phyloP scores from a whole-genome alignment of 2,888 invertebrate genomes.

The Lochmaea crataegi region DNA sequence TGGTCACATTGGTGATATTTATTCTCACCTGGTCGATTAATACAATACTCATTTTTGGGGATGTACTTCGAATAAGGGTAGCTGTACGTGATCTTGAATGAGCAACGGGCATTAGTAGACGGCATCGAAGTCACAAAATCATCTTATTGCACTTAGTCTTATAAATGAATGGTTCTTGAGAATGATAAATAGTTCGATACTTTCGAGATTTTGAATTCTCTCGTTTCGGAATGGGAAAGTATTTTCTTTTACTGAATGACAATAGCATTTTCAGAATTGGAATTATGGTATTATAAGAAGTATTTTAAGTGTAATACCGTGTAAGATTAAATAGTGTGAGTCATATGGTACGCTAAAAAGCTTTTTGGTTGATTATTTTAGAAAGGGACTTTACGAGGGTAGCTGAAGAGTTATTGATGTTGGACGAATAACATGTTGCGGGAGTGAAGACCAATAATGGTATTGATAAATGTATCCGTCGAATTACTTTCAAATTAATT shows the following conservation, averaged over 20 bases:
- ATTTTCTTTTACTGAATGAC: conserved; percentile 27
- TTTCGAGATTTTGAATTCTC: conserved; percentile 29
- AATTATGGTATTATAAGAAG: neutral
- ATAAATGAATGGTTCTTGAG: conserved; percentile 38
- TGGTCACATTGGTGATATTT: conserved; percentile 37
- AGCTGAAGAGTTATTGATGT: no score
- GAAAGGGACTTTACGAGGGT: no score
- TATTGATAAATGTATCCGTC: no score
- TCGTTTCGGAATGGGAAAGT: conserved; percentile 26
- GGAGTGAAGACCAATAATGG: no score
- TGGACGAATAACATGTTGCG: no score
- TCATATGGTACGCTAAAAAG: no score
- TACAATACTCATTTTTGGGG: conserved; percentile 42
- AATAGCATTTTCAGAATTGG: conserved; percentile 10
- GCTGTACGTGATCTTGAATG: conserved; percentile 43
- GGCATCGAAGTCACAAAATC: conserved; percentile 34
- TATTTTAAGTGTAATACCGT: neutral
- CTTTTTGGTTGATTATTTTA: no score
- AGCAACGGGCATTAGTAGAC: conserved; percentile 38
- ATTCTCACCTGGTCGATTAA: conserved; percentile 43
- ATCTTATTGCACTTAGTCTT: conserved; percentile 33
- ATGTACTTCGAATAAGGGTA: conserved; percentile 40
- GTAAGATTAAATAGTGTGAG: no score
- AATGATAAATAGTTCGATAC: conserved; percentile 37
- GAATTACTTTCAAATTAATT: no score